Evolutionary conservation across 2,113 vertebrate species (phyloP).

Genomic region (Accipiter virgatus): DNA sequence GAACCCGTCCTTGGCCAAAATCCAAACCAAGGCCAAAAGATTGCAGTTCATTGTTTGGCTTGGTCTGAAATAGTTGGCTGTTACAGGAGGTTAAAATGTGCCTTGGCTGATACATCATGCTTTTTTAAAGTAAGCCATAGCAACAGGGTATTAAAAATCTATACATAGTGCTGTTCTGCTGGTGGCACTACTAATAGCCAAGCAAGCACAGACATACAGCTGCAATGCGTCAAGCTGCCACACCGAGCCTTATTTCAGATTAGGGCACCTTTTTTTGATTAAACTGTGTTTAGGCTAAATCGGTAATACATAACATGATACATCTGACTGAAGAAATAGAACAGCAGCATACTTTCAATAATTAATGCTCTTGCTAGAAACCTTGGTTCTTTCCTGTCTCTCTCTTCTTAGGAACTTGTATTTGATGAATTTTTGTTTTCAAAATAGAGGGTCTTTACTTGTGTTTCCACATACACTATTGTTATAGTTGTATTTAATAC

Average conservation of each 20-base stretch:
- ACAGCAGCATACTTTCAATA: rapidly evolving
- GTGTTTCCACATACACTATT: not conserved
- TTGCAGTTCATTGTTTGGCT: not conserved
- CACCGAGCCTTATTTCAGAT: not conserved
- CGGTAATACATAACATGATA: not conserved
- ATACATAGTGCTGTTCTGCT: not conserved
- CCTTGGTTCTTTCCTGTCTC: not conserved
- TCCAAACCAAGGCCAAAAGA: not conserved
- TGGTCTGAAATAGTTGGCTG: not conserved
- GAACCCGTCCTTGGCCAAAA: not conserved
- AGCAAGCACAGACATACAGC: rapidly evolving
- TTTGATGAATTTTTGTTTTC: not conserved
- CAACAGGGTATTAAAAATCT: not conserved
- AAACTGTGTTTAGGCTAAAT: not conserved
- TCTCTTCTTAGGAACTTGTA: not conserved
- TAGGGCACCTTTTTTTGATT: not conserved
- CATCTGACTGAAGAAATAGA: not conserved
- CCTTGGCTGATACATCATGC: not conserved
- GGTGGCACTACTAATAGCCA: not conserved
- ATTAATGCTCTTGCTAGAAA: not conserved
- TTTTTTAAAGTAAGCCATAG: not conserved
- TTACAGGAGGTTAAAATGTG: not conserved
- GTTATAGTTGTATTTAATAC: not conserved
- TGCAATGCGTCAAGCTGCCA: not conserved
- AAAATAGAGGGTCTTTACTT: not conserved